Percentiles rank a stretch among this genome's conserved stretches.
phyloP scores from a whole-genome alignment of 2,888 invertebrate species.

The Pseudoips prasinana region DNA sequence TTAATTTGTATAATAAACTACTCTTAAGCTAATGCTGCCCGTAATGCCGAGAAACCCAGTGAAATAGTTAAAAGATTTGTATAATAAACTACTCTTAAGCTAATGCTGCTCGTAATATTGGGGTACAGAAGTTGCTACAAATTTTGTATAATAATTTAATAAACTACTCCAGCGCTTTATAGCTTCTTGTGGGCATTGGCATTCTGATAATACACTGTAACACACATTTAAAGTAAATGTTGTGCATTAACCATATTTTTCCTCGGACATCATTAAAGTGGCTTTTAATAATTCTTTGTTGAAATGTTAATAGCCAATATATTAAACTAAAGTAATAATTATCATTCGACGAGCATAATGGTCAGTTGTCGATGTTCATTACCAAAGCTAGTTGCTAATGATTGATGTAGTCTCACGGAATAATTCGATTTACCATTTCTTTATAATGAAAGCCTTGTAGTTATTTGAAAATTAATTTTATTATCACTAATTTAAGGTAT shows the following conservation, averaged over 20 bases:
- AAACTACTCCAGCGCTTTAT: no score
- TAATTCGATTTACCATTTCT: constrained; percentile 14
- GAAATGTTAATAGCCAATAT: constrained; percentile 16
- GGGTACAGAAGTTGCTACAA: no score
- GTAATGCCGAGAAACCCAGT: no score
- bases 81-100: no score
- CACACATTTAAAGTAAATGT: no score
- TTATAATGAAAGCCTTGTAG: constrained; percentile 10
- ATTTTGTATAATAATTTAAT: no score
- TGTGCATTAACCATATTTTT: constrained; percentile 1
- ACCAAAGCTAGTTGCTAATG: constrained; percentile 24
- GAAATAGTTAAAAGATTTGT: no score
- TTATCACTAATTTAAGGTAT: background rate
- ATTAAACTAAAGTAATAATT: constrained; percentile 24
- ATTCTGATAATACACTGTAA: no score
- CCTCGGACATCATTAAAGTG: constrained; percentile 8
- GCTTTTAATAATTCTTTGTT: constrained; percentile 19
- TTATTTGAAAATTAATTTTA: constrained; percentile 10
- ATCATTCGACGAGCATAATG: constrained; percentile 28
- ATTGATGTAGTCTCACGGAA: constrained; percentile 34
- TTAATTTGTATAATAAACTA: no score
- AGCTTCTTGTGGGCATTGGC: no score
- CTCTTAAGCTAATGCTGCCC: no score
- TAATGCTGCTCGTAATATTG: no score
- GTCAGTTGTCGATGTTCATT: constrained; percentile 32